These are phyloP conservation scores for Hermaeophaga mercurialis DNA, from an alignment of 2,888 invertebrate species.

Conservation along the genomic window DNA sequence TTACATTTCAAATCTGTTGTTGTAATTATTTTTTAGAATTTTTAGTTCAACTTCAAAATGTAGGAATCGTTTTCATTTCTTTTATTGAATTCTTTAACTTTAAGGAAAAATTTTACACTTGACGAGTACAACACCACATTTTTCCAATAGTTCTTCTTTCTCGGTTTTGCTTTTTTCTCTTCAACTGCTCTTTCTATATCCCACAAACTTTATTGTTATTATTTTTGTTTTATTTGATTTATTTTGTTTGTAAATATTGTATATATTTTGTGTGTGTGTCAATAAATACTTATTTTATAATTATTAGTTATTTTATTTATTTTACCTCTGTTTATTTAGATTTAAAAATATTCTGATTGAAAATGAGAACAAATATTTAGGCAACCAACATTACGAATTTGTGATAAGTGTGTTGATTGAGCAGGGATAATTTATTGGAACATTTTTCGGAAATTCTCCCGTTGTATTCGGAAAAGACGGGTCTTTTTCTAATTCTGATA, in stretches of 20 bases:
- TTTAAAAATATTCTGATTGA: no score
- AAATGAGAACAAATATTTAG: no score
- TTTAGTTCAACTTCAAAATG: slow-evolving; percentile 7
- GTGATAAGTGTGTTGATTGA: no score
- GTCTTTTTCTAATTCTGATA: not conserved
- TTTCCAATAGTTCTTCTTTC: slow-evolving; percentile 17
- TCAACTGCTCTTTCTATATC: slow-evolving; percentile 21
- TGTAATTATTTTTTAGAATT: slow-evolving; percentile 2
- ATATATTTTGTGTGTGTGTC: slow-evolving; percentile 11
- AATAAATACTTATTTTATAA: no score
- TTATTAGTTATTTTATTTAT: not conserved
- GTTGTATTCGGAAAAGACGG: no score
- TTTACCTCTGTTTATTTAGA: not conserved
- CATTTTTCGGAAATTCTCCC: no score
- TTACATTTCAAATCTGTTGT: not conserved
- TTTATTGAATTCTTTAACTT: not conserved
- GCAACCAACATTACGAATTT: no score
- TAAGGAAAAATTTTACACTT: slow-evolving; percentile 19
- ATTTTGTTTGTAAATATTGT: slow-evolving; percentile 19
- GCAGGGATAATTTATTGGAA: no score
- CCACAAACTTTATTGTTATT: slow-evolving; percentile 6
- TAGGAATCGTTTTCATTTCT: not conserved
- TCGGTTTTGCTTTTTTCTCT: slow-evolving; percentile 17
- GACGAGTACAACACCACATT: slow-evolving; percentile 20
- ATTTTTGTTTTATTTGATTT: slow-evolving; percentile 16